Evolutionary conservation across 2,888 invertebrate genomes (phyloP).

Genomic region (Tigriopus californicus): DNA sequence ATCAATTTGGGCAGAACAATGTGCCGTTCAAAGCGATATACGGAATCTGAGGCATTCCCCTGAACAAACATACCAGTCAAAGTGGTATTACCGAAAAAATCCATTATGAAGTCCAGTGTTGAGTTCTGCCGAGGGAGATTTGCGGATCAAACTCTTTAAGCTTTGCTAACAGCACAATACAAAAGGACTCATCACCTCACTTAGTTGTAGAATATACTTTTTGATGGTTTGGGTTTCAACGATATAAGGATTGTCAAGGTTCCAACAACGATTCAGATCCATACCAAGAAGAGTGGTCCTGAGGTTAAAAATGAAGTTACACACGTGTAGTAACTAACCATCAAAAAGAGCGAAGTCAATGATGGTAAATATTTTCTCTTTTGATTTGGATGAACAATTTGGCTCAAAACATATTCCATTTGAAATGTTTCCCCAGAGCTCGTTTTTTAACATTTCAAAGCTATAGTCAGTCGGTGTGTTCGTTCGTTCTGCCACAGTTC

Average conservation of each 20-base stretch:
- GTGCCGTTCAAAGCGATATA: slow-evolving; percentile 60
- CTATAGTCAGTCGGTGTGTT: no score
- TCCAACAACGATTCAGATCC: slow-evolving; percentile 84
- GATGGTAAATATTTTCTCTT: no score
- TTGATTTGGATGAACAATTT: no score
- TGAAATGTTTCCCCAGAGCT: no score
- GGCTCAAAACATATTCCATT: no score
- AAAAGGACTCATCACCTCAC: background rate
- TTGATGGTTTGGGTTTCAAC: slow-evolving; percentile 76
- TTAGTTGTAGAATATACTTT: slow-evolving; percentile 43
- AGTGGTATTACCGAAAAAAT: slow-evolving; percentile 85
- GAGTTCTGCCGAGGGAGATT: background rate
- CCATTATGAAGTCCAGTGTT: slow-evolving; percentile 68
- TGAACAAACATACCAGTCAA: slow-evolving; percentile 83
- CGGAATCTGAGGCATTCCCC: slow-evolving; percentile 82
- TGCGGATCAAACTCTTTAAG: no score
- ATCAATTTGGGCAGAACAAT: slow-evolving; percentile 84
- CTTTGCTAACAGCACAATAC: no score
- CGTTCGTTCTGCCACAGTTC: no score
- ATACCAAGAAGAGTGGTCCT: slow-evolving; percentile 69
- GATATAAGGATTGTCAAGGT: slow-evolving; percentile 67
- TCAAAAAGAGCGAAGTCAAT: no score
- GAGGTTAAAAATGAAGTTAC: slow-evolving; percentile 18
- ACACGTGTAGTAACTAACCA: no score
- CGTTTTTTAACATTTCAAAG: no score